Evolutionary conservation across 2,797 vertebrate genomes (phyloP).

Genomic region (Pangasius larnaudii): DNA sequence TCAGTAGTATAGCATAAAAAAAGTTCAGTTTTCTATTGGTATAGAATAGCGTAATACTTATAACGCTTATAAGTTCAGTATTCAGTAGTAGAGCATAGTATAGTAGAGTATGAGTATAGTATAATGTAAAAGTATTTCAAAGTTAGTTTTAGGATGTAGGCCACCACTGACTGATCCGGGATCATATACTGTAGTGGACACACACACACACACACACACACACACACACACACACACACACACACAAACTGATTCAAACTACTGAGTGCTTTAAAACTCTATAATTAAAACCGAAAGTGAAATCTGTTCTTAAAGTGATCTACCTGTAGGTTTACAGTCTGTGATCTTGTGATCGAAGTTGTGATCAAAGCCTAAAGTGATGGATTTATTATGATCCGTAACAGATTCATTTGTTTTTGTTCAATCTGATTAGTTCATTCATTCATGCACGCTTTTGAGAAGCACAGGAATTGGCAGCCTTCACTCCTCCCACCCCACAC

Average conservation of each 20-base stretch:
- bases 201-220: background rate
- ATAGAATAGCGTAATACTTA: background rate
- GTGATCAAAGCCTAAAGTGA: background rate
- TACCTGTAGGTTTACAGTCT: background rate
- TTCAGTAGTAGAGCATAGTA: background rate
- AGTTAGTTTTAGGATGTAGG: background rate
- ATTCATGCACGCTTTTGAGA: background rate
- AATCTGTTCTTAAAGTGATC: too few species aligned
- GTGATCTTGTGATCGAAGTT: background rate
- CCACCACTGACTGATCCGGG: too few species aligned
- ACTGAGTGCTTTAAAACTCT: background rate
- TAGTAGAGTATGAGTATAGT: background rate
- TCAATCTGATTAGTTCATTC: background rate
- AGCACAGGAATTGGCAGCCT: constrained; percentile 6
- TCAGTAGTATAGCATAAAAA: background rate
- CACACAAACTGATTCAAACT: background rate
- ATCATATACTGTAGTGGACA: background rate
- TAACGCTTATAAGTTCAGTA: background rate
- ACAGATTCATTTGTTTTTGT: background rate
- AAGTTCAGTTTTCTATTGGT: background rate
- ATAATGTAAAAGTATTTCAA: background rate
- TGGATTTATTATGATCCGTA: background rate
- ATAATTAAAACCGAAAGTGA: background rate
- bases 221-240: background rate
- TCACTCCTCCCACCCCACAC: background rate